A percentile compares a stretch with the other conserved stretches of the same genome.
Evolutionary conservation across 1,140 invertebrate genomes (phyloP).

Genomic region (Tetranychus cinnabarinus): DNA sequence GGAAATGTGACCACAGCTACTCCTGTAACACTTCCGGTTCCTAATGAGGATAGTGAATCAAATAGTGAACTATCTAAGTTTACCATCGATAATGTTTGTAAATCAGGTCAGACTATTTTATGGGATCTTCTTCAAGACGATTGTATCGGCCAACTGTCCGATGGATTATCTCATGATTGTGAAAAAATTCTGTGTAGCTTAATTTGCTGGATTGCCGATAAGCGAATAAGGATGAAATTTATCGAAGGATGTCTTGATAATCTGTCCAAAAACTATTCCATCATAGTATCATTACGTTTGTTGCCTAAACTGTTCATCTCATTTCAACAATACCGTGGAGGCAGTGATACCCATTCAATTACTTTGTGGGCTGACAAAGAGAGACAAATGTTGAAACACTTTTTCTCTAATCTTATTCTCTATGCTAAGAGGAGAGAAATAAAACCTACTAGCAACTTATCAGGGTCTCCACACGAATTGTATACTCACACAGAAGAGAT

Average conservation of each 20-base stretch:
- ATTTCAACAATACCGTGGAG: constrained; percentile 53
- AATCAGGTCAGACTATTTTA: constrained; percentile 63
- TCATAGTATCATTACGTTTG: constrained; percentile 60
- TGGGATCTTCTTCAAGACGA: constrained; percentile 86
- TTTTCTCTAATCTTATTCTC: constrained; percentile 48
- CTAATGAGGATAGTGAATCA: not conserved
- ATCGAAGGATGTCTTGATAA: constrained; percentile 82
- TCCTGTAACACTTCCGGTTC: not conserved
- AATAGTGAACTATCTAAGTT: constrained; percentile 1
- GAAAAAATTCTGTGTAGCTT: constrained; percentile 71
- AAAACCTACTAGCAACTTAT: not conserved
- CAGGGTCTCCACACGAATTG: not conserved
- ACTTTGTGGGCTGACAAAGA: constrained; percentile 58
- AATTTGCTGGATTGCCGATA: constrained; percentile 56
- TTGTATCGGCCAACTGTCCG: constrained; percentile 55
- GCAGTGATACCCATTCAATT: constrained; percentile 22
- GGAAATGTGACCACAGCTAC: no score
- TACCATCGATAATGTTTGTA: constrained; percentile 31
- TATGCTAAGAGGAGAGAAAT: constrained; percentile 17
- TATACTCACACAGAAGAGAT: constrained; percentile 72
- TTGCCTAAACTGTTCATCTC: constrained; percentile 71
- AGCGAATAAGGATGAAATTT: constrained; percentile 68
- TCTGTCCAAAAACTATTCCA: constrained; percentile 58
- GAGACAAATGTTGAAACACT: constrained; percentile 69
- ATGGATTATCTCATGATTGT: constrained; percentile 63